These are phyloP conservation scores for Melitaea athalia DNA, from an alignment of 2,888 invertebrate genomes.

Conservation along the genomic window DNA sequence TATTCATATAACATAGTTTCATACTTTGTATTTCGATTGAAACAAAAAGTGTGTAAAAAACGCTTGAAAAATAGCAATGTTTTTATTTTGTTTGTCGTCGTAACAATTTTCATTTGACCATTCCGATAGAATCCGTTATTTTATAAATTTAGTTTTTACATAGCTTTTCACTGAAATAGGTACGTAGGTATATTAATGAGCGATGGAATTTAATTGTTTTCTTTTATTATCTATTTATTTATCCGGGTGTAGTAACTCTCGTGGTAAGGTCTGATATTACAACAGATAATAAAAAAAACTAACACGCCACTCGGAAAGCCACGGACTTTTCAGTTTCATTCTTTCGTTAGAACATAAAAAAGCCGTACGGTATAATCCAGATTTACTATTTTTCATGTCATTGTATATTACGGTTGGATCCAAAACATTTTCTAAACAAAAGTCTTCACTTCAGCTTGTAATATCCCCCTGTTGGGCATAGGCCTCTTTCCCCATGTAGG, in stretches of 20 bases:
- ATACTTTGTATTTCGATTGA: background rate
- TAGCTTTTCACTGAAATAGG: background rate
- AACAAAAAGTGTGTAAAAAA: background rate
- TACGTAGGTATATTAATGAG: background rate
- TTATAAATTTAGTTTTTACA: background rate
- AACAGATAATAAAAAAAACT: background rate
- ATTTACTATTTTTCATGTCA: too few species aligned
- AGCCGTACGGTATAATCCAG: too few species aligned
- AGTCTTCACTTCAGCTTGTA: too few species aligned
- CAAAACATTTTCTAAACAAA: too few species aligned
- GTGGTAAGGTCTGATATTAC: background rate
- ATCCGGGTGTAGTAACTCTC: too few species aligned
- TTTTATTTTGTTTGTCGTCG: background rate
- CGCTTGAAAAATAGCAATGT: background rate
- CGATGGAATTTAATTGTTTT: background rate
- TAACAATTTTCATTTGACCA: constrained; percentile 5
- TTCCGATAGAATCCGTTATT: background rate
- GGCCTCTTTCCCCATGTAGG: too few species aligned
- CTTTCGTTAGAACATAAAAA: too few species aligned
- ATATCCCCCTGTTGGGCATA: too few species aligned
- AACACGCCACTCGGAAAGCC: background rate
- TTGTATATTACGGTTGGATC: too few species aligned
- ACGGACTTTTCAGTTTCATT: too few species aligned
- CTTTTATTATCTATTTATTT: background rate
- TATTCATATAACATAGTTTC: background rate